Percentiles rank a stretch among this genome's conserved stretches.
Conservation (phyloP, 2,888 invertebrate species). For the Terebella lapidaria region DNA sequence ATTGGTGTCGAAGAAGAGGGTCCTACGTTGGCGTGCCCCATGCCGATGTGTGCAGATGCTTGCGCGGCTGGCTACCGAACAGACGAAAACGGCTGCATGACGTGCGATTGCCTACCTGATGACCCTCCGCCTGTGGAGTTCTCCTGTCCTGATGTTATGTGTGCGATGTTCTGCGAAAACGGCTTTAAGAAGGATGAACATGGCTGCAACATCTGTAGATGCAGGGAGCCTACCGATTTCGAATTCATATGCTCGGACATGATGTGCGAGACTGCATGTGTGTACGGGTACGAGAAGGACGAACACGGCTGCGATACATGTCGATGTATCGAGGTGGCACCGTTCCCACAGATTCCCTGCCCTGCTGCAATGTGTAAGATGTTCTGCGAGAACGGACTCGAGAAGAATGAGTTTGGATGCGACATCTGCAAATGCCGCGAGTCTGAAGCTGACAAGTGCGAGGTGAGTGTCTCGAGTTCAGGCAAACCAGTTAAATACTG, state of each 20-base stretch:
- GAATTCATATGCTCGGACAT: slow-evolving; percentile 1
- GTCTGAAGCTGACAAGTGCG: too few species aligned
- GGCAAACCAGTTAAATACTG: too few species aligned
- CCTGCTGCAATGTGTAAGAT: slow-evolving; percentile 6
- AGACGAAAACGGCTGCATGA: slow-evolving; percentile 15
- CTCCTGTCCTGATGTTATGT: neutral
- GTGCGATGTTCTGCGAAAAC: slow-evolving; percentile 11
- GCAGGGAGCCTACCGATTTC: neutral
- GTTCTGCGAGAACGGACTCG: slow-evolving; percentile 10
- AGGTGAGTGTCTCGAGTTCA: too few species aligned
- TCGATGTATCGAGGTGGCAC: slow-evolving; percentile 7
- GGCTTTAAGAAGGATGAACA: slow-evolving; percentile 9
- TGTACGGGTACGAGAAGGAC: slow-evolving; percentile 9
- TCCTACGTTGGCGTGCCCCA: too few species aligned
- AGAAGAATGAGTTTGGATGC: slow-evolving; percentile 9
- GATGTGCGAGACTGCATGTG: slow-evolving; percentile 6
- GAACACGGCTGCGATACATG: slow-evolving; percentile 14
- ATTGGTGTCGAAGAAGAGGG: too few species aligned
- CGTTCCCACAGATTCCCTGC: neutral
- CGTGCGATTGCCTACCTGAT: slow-evolving; percentile 19
- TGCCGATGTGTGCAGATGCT: too few species aligned
- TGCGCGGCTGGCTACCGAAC: slow-evolving; percentile 19
- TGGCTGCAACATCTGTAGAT: slow-evolving; percentile 15
- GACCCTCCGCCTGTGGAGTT: neutral
- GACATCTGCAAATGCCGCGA: slow-evolving; percentile 9